Evolutionary conservation across 2,888 invertebrate species (phyloP).

Genomic region (Conomelus anceps): DNA sequence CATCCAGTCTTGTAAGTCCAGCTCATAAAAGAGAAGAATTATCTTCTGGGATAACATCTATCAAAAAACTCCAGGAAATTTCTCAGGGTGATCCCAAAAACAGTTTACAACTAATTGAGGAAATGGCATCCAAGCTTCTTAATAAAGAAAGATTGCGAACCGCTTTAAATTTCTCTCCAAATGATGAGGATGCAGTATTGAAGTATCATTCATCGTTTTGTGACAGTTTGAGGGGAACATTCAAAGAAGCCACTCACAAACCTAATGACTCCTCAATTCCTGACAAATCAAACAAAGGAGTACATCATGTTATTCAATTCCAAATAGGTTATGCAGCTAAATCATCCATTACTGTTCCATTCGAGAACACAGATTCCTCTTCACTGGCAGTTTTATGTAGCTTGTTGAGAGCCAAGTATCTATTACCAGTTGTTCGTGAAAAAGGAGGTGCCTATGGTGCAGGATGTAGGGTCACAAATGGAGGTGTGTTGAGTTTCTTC

Average conservation of each 20-base stretch:
- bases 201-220: constrained; percentile 21
- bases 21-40: constrained; percentile 65
- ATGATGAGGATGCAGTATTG: constrained; percentile 35
- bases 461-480: constrained; percentile 63
- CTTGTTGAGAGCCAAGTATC: constrained; percentile 70
- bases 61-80: constrained; percentile 69
- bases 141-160: constrained; percentile 60
- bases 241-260: constrained; percentile 8
- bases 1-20: constrained; percentile 67
- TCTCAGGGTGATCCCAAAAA: constrained; percentile 57
- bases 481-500: constrained; percentile 76
- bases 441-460: constrained; percentile 93
- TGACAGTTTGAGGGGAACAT: constrained; percentile 14
- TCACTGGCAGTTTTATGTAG: constrained; percentile 67
- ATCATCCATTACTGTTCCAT: constrained; percentile 69
- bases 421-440: constrained; percentile 79
- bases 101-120: constrained; percentile 55
- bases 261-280: not conserved
- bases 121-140: constrained; percentile 58
- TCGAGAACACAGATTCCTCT: constrained; percentile 68
- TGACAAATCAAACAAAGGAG: constrained; percentile 32
- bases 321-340: constrained; percentile 83
- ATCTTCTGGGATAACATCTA: constrained; percentile 68
- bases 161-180: constrained; percentile 57
- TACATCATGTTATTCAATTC: constrained; percentile 78